phyloP scores from a whole-genome alignment of 2,797 vertebrate species.

The Gambelia wislizenii region DNA sequence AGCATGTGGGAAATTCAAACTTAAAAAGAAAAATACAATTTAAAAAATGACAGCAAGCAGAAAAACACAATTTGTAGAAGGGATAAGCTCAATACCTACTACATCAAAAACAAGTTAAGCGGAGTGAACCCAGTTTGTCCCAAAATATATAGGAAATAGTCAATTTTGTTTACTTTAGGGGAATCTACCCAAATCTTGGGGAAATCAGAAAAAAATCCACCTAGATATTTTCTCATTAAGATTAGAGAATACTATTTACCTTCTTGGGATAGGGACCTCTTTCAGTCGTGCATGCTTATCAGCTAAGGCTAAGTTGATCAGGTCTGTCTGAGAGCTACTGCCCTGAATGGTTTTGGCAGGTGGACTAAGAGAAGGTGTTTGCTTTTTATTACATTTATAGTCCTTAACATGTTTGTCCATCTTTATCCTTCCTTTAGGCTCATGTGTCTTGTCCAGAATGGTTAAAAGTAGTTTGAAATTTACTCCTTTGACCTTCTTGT shows the following conservation, averaged over 20 bases:
- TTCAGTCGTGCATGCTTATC: not conserved
- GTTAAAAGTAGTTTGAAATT: not conserved
- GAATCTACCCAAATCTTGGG: too few relatives aligned
- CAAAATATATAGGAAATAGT: too few relatives aligned
- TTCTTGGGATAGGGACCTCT: not conserved
- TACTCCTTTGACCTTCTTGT: too few relatives aligned
- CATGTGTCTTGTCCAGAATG: not conserved
- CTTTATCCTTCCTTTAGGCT: not conserved
- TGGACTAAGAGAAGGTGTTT: not conserved
- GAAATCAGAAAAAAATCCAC: not conserved
- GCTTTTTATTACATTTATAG: too few relatives aligned
- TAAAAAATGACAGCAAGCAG: too few relatives aligned
- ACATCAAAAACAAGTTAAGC: too few relatives aligned
- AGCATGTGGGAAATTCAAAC: too few relatives aligned
- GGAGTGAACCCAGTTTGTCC: too few relatives aligned
- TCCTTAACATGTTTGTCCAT: not conserved
- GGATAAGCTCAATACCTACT: too few relatives aligned
- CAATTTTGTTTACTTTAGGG: too few relatives aligned
- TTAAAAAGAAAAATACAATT: too few relatives aligned
- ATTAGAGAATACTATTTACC: not conserved
- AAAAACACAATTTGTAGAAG: too few relatives aligned
- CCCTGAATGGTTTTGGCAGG: not conserved
- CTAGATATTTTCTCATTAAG: not conserved
- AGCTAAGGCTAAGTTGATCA: not conserved
- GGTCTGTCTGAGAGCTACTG: not conserved